Conservation (phyloP, 2,113 vertebrate species). For the Empidonax traillii region DNA sequence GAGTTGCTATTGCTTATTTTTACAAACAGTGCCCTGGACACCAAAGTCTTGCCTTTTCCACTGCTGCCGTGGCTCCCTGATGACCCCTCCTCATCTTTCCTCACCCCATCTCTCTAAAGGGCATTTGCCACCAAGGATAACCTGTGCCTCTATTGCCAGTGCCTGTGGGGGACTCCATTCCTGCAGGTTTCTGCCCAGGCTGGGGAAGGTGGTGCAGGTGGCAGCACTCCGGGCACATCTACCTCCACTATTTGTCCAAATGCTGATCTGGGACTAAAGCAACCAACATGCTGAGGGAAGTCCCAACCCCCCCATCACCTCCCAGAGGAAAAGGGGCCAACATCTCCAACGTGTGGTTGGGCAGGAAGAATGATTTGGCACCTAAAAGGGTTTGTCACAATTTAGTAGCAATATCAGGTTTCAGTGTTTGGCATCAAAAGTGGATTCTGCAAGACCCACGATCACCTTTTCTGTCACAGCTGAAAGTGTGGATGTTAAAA, state of each 20-base stretch:
- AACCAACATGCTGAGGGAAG: fast-evolving
- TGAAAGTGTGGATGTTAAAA: not conserved
- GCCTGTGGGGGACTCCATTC: not conserved
- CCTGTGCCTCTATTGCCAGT: not conserved
- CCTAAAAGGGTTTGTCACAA: not conserved
- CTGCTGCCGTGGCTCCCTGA: not conserved
- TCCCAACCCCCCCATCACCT: not conserved
- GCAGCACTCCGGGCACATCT: not conserved
- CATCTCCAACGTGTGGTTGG: fast-evolving
- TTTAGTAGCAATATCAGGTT: not conserved
- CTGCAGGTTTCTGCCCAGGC: not conserved
- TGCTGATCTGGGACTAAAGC: not conserved
- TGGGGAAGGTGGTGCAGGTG: not conserved
- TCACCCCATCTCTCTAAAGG: not conserved
- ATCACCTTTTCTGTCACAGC: not conserved
- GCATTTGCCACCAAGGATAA: not conserved
- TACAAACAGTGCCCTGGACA: not conserved
- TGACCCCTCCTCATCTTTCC: not conserved
- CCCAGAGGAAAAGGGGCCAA: not conserved
- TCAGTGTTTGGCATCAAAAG: not conserved
- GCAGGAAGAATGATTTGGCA: not conserved
- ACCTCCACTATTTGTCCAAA: fast-evolving
- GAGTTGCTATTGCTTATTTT: not conserved
- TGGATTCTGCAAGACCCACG: not conserved
- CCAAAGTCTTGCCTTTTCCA: not conserved